Conservation (phyloP, 2,113 vertebrate species). For the Cyprinodon variegatus region DNA sequence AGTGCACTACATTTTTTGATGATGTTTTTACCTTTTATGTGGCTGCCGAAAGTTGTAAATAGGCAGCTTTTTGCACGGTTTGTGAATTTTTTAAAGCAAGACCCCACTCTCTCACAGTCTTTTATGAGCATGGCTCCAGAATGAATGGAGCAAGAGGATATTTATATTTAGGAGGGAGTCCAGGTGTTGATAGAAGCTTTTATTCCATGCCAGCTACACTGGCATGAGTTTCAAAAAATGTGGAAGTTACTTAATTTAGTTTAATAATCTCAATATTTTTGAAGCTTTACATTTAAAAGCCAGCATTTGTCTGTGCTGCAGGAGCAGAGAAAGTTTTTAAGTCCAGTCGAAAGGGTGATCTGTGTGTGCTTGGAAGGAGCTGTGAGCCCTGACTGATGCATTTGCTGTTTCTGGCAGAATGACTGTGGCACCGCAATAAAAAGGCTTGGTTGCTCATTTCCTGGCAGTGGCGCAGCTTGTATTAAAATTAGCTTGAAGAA, state of each 20-base stretch:
- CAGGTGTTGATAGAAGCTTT: slow-evolving; percentile 9
- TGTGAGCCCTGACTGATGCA: slow-evolving; percentile 25
- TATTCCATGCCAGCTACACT: slow-evolving; percentile 12
- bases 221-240: not conserved
- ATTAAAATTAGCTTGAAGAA: slow-evolving; percentile 45
- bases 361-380: slow-evolving; percentile 40
- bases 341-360: slow-evolving; percentile 1
- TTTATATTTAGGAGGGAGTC: slow-evolving; percentile 48
- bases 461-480: slow-evolving; percentile 37
- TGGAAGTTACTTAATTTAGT: not conserved
- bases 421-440: slow-evolving; percentile 34
- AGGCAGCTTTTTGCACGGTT: not conserved
- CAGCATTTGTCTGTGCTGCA: not conserved
- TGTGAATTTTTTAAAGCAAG: slow-evolving; percentile 26
- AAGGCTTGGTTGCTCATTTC: slow-evolving; percentile 39
- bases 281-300: not conserved
- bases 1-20: not conserved
- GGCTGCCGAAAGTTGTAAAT: not conserved
- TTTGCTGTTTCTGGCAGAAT: slow-evolving; percentile 42
- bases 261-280: slow-evolving; percentile 19
- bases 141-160: slow-evolving; percentile 57
- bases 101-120: not conserved
- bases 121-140: slow-evolving; percentile 26
- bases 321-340: not conserved
- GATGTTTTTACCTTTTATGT: not conserved